Conservation (phyloP, 2,797 vertebrate species). For the Danio tinwini region DNA sequence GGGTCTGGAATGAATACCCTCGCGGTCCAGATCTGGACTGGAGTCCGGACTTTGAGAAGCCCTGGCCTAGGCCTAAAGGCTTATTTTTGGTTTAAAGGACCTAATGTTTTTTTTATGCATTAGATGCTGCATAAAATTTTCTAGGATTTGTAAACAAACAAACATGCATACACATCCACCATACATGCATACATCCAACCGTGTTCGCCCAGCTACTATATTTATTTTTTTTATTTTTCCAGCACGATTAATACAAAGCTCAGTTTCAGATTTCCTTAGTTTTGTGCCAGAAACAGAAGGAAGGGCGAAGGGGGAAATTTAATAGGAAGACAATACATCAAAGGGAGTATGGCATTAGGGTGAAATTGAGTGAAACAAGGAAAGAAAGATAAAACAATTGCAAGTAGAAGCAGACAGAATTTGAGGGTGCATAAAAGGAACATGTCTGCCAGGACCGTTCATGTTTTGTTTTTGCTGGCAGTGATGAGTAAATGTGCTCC, state of each 20-base stretch:
- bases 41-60: too few relatives aligned
- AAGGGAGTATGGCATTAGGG: not conserved
- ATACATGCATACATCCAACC: too few relatives aligned
- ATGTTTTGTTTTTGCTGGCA: constrained; percentile 40
- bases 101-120: too few relatives aligned
- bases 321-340: not conserved
- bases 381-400: constrained; percentile 3
- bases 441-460: not conserved
- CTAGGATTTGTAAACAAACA: too few relatives aligned
- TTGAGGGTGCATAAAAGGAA: not conserved
- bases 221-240: too few relatives aligned
- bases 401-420: not conserved
- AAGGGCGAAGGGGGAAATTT: not conserved
- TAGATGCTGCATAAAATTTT: too few relatives aligned
- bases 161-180: too few relatives aligned
- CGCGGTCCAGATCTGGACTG: too few relatives aligned
- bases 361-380: constrained; percentile 3
- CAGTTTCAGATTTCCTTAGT: constrained; percentile 74
- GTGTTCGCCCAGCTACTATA: too few relatives aligned
- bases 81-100: too few relatives aligned
- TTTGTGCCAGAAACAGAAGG: not conserved
- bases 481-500: not conserved
- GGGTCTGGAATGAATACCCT: too few relatives aligned
- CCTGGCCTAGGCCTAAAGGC: too few relatives aligned
- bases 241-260: constrained; percentile 62